Conservation (phyloP, 2,113 vertebrate species). For the Nymphicus hollandicus region DNA sequence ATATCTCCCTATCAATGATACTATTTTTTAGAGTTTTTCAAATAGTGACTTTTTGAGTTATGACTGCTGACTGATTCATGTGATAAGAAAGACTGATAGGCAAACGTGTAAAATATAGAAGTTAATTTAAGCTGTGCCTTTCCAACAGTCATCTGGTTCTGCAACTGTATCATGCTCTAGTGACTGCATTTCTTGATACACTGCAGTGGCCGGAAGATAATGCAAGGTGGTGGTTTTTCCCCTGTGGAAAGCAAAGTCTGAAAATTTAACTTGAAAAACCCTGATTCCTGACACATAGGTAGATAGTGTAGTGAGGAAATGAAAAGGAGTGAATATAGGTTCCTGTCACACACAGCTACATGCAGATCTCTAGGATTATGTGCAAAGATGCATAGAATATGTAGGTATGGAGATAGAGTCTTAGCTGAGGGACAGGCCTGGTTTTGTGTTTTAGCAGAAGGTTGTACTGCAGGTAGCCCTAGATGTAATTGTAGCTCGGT, state of each 20-base stretch:
- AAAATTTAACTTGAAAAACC: background rate
- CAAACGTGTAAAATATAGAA: background rate
- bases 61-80: background rate
- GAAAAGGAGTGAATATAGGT: background rate
- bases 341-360: background rate
- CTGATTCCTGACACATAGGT: background rate
- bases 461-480: background rate
- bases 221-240: background rate
- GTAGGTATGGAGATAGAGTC: background rate
- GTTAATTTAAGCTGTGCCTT: background rate
- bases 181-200: background rate
- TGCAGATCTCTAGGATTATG: too few relatives aligned
- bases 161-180: background rate
- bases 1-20: background rate
- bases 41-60: background rate
- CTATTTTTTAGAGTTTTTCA: background rate
- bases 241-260: background rate
- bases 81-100: background rate
- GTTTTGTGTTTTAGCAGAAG: background rate
- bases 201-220: background rate
- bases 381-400: background rate
- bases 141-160: background rate
- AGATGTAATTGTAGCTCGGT: background rate
- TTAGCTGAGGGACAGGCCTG: background rate
- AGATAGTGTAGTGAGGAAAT: background rate